Conservation (phyloP, 2,797 vertebrate species). For the Cirrhinus molitorella region DNA sequence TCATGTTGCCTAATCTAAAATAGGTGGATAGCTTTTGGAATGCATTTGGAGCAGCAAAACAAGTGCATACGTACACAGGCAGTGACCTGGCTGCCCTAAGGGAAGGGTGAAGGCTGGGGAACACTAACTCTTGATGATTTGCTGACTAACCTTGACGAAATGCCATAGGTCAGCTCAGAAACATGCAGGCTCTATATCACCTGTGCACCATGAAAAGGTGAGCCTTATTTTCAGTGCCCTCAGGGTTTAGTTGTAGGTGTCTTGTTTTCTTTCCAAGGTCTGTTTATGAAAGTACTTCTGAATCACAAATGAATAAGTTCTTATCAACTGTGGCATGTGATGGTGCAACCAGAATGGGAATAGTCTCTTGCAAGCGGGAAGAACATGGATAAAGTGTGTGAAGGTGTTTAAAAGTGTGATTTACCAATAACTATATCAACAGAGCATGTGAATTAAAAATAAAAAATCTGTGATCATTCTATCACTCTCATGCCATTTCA, state of each 20-base stretch:
- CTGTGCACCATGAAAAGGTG: constrained; percentile 18
- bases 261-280: neutral
- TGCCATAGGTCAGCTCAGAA: constrained; percentile 58
- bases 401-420: neutral
- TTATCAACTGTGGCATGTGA: neutral
- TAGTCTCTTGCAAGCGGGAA: neutral
- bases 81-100: constrained; percentile 62
- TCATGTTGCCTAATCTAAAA: neutral
- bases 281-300: constrained; percentile 2
- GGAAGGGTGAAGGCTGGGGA: constrained; percentile 53
- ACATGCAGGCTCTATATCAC: constrained; percentile 39
- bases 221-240: neutral
- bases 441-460: neutral
- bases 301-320: neutral
- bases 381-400: neutral
- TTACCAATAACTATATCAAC: neutral
- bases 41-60: constrained; percentile 32
- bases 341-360: neutral
- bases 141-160: constrained; percentile 53
- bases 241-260: neutral
- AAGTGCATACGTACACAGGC: constrained; percentile 39
- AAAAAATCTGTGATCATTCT: neutral
- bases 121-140: constrained; percentile 51
- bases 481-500: neutral
- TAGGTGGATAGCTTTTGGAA: constrained; percentile 11